phyloP scores from a whole-genome alignment of 2,113 vertebrate species.

The Rhea americana region DNA sequence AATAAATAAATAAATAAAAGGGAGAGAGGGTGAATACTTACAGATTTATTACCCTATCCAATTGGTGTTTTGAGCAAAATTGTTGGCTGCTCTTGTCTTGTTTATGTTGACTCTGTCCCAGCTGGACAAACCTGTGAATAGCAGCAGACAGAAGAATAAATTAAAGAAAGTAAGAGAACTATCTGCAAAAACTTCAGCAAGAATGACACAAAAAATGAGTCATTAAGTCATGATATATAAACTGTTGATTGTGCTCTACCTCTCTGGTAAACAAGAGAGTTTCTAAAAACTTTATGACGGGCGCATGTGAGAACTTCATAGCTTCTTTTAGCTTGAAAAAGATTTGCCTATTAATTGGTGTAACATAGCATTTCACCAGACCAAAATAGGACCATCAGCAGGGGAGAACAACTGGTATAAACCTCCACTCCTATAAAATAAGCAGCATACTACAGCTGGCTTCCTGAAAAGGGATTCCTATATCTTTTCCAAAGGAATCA shows the following conservation, averaged over 20 bases:
- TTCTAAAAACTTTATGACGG: neutral
- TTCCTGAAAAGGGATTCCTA: neutral
- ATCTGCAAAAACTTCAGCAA: neutral
- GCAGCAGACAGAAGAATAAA: neutral
- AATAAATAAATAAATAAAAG: neutral
- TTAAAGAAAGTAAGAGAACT: neutral
- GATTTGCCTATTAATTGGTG: neutral
- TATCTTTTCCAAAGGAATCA: neutral
- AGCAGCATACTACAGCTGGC: neutral
- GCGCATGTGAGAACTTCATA: neutral
- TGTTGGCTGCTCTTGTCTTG: slow-evolving; percentile 80
- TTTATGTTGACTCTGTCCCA: slow-evolving; percentile 90
- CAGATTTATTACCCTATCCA: slow-evolving; percentile 86
- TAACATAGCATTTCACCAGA: neutral
- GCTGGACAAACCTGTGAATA: slow-evolving; percentile 86
- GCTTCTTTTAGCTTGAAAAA: neutral
- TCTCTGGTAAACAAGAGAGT: neutral
- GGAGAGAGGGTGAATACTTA: slow-evolving; percentile 76
- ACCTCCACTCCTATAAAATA: neutral
- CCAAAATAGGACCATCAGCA: neutral
- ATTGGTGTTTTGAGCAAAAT: slow-evolving; percentile 65
- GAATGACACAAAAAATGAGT: neutral
- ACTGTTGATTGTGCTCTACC: neutral
- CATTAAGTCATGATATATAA: neutral
- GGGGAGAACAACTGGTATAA: neutral